Percentiles rank a stretch among this genome's conserved stretches.
Evolutionary conservation across 2,797 vertebrate genomes (phyloP).

Genomic region (Anniella stebbinsi): DNA sequence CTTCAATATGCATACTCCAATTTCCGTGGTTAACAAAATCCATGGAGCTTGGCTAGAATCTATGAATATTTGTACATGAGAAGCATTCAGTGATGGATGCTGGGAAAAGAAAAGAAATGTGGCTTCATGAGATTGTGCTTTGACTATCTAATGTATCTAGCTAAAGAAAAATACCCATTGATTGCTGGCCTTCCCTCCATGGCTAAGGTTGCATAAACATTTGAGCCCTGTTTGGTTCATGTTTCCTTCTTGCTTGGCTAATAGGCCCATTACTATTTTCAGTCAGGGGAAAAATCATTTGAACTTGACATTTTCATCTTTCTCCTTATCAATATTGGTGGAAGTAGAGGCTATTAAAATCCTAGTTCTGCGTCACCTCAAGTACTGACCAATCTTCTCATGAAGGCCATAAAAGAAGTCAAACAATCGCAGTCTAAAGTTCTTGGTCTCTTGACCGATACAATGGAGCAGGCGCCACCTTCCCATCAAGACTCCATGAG

Average conservation of each 20-base stretch:
- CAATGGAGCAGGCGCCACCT: background rate
- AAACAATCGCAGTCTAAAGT: background rate
- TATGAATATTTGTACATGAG: background rate
- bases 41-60: background rate
- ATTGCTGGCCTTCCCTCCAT: background rate
- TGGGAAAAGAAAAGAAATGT: background rate
- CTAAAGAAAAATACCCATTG: conserved; percentile 32
- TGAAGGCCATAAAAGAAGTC: background rate
- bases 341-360: conserved; percentile 29
- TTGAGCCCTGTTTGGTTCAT: background rate
- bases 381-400: background rate
- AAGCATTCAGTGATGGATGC: background rate
- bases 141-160: background rate
- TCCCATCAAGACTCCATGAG: background rate
- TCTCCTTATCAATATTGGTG: conserved; percentile 30
- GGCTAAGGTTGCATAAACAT: background rate
- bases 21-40: conserved; percentile 13
- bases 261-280: conserved; percentile 1
- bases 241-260: background rate
- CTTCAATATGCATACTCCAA: conserved; percentile 28
- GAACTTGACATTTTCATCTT: conserved; percentile 24
- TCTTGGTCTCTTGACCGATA: background rate
- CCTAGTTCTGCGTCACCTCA: background rate
- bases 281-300: conserved; percentile 35
- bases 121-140: conserved; percentile 7